Evolutionary conservation across 2,888 invertebrate species (phyloP).

Genomic region (Trissoscelio sp.): DNA sequence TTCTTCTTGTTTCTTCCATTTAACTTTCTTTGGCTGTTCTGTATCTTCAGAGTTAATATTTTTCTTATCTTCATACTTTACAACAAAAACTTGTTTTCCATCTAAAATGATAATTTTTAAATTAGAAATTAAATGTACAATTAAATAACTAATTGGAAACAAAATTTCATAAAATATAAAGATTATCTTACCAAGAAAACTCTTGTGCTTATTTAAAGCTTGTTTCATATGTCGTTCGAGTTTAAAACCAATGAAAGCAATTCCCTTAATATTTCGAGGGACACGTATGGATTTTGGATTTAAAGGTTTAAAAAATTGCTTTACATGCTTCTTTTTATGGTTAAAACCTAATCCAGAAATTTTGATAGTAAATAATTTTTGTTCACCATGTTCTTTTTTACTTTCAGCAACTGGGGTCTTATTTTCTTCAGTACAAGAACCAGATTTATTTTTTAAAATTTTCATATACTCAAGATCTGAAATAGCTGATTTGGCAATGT

Average conservation of each 20-base stretch:
- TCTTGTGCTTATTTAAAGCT: slow-evolving; percentile 92
- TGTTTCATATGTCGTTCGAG: slow-evolving; percentile 91
- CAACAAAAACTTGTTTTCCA: slow-evolving; percentile 87
- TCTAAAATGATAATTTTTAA: slow-evolving; percentile 77
- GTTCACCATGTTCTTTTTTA: slow-evolving; percentile 74
- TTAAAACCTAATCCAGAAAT: slow-evolving; percentile 91
- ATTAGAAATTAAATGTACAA: too few relatives aligned
- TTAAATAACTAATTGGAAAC: not conserved
- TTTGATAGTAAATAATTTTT: slow-evolving; percentile 87
- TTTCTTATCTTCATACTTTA: slow-evolving; percentile 84
- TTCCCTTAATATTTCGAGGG: slow-evolving; percentile 90
- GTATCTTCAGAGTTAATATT: slow-evolving; percentile 68
- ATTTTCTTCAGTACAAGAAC: slow-evolving; percentile 73
- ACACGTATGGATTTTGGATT: slow-evolving; percentile 91
- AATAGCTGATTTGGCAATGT: slow-evolving; percentile 80
- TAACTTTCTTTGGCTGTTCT: slow-evolving; percentile 77
- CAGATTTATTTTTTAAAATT: slow-evolving; percentile 85
- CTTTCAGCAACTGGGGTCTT: slow-evolving; percentile 70
- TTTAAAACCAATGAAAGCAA: slow-evolving; percentile 96
- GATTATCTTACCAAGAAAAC: slow-evolving; percentile 90
- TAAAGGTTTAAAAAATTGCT: slow-evolving; percentile 92
- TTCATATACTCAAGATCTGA: slow-evolving; percentile 88
- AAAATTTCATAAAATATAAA: not conserved
- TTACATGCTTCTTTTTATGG: slow-evolving; percentile 92
- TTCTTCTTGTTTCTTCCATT: slow-evolving; percentile 88